A percentile compares a stretch with the other conserved stretches of the same genome.
phyloP scores from a whole-genome alignment of 2,113 vertebrate species.

The Zootoca vivipara region DNA sequence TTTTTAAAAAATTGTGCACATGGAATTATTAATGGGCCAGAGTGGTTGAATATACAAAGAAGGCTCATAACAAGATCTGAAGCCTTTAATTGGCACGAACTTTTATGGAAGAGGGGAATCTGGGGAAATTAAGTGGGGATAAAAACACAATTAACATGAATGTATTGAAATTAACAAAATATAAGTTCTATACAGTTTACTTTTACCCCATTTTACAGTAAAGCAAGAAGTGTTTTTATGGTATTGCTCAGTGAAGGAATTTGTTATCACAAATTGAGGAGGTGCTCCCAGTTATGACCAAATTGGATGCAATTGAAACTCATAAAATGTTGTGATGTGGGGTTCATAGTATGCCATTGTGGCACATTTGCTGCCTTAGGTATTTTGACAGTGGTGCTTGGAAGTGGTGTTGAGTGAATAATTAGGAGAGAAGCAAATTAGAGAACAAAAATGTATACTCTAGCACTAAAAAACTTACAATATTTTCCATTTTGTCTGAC shows the following conservation, averaged over 20 bases:
- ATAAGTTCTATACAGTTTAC: background rate
- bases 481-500: constrained; percentile 8
- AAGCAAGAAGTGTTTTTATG: background rate
- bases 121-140: background rate
- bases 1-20: background rate
- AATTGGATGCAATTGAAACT: background rate
- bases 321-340: background rate
- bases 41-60: background rate
- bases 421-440: background rate
- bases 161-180: background rate
- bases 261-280: background rate
- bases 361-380: background rate
- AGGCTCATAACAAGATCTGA: background rate
- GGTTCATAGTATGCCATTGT: background rate
- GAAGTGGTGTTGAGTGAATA: background rate
- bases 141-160: background rate
- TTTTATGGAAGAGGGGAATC: background rate
- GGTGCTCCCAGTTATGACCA: background rate
- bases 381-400: background rate
- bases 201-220: background rate
- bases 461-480: background rate
- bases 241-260: background rate
- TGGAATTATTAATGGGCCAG: background rate
- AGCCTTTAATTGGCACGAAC: background rate
- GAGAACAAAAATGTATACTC: background rate